phyloP scores from a whole-genome alignment of 92 coral and sea anemone species.

The Phenganax subtilis region DNA sequence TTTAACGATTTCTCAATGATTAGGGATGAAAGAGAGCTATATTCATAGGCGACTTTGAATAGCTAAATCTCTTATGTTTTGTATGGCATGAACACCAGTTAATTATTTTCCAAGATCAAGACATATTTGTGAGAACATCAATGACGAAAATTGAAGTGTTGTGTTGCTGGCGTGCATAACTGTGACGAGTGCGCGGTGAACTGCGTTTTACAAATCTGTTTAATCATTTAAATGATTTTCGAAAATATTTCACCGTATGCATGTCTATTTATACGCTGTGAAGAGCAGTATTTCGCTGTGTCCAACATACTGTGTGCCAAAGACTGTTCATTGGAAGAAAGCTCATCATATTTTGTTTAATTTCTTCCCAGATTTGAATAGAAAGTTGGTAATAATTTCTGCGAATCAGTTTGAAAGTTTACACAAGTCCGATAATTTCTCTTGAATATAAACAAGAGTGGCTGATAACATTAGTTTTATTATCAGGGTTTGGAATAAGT shows the following conservation, averaged over 20 bases:
- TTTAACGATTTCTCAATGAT: too few species aligned
- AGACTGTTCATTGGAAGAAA: not conserved
- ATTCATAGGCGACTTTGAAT: too few species aligned
- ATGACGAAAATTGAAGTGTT: not conserved
- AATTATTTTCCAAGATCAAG: not conserved
- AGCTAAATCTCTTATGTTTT: too few species aligned
- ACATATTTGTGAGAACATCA: not conserved
- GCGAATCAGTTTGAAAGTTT: conserved; percentile 5
- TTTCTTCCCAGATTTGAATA: not conserved
- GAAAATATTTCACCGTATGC: conserved; percentile 26
- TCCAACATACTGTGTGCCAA: conserved; percentile 31
- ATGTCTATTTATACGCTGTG: conserved; percentile 31
- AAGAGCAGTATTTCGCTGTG: not conserved
- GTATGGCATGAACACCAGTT: not conserved
- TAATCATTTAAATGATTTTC: conserved; percentile 39
- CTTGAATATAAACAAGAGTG: conserved; percentile 44
- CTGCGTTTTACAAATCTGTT: conserved; percentile 24
- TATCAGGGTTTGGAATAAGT: conserved; percentile 36
- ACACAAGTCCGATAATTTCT: conserved; percentile 31
- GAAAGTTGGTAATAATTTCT: not conserved
- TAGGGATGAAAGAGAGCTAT: too few species aligned
- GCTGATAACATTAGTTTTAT: conserved; percentile 48
- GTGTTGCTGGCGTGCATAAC: conserved; percentile 3
- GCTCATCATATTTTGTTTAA: not conserved
- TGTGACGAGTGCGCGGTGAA: conserved; percentile 9